These are phyloP conservation scores for Mamestra brassicae DNA, from an alignment of 2,888 invertebrate genomes.

Conservation along the genomic window DNA sequence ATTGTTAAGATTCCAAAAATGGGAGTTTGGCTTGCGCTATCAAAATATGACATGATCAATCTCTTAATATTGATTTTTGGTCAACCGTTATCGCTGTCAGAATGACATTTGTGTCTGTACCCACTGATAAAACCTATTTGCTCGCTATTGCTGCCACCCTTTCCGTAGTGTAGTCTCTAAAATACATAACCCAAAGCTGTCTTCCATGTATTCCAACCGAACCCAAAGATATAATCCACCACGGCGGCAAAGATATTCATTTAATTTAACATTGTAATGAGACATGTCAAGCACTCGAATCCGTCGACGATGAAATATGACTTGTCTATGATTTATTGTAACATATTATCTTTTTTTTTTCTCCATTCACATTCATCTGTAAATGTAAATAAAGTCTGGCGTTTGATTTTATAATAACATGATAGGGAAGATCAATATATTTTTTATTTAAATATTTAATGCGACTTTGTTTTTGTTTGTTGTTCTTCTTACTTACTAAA, in stretches of 20 bases:
- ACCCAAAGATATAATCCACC: constrained; percentile 19
- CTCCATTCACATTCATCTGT: constrained; percentile 74
- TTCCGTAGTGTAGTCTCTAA: neutral
- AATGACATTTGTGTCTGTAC: too few relatives aligned
- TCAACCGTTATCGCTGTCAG: too few relatives aligned
- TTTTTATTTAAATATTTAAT: constrained; percentile 74
- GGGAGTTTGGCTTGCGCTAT: too few relatives aligned
- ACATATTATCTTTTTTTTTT: constrained; percentile 83
- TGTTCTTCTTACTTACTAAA: neutral
- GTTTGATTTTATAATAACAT: constrained; percentile 84
- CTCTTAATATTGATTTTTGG: too few relatives aligned
- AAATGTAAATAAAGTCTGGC: constrained; percentile 86
- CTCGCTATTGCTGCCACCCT: neutral
- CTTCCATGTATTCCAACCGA: neutral
- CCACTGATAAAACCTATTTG: too few relatives aligned
- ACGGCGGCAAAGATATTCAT: constrained; percentile 73
- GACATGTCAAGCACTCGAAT: constrained; percentile 71
- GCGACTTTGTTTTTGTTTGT: constrained; percentile 26
- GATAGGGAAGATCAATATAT: constrained; percentile 70
- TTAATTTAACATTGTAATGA: constrained; percentile 83
- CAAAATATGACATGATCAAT: too few relatives aligned
- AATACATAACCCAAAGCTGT: neutral
- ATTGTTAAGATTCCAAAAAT: too few relatives aligned
- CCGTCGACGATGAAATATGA: constrained; percentile 79
- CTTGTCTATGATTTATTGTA: constrained; percentile 83